Evolutionary conservation across 2,797 vertebrate species (phyloP), one percentile per base, ranked within the genome.

Genomic region (Cirrhinus molitorella): DNA sequence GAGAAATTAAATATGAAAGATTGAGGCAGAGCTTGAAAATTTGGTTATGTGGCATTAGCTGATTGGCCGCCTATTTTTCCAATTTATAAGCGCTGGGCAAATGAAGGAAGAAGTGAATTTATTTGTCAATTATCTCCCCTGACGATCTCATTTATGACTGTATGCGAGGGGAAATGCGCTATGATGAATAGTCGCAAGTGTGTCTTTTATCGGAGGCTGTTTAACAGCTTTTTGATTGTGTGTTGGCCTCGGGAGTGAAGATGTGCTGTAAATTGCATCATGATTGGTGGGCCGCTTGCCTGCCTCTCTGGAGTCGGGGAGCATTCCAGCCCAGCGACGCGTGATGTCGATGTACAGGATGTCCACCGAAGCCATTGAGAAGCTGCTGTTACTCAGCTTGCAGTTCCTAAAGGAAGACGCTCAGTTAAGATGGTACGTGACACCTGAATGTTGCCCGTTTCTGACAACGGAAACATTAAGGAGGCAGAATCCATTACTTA

Each of bases 281-380:
- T 79, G 73, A 76, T 68, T 53, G 63, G 73, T 79, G 43, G 55
- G 16, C 43, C 28, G 47, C 83, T 85, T 91, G 97, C 98, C 97
- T 93, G 97, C 94, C 88, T 99, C 98, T 88, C 93, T 95, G 61
- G 97, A 96, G 83, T 98, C 97, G 0, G 95, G 66, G 21, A 87
- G 83, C 87, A 93, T 59, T 75, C 94, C 94, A n/a, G 94, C 94
- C 96, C 97, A 98, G 3, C 96, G 95, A 11, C 97, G 95, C 0
- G 97, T 97, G 92, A 99, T 98, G 91, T 99, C 97, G 2, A 99
- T 99, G 90, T 99, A 99, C 0, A 99, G 95, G 89, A 99, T 99
- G 90, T 99, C 98, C 49, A 96, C 97, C 0, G 97, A 94, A 0
- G 98, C 98, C 98, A 99, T 99, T 71, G 96, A 96, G 89, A 99